Conservation (phyloP, 2,888 invertebrate species). For the Luperina testacea region DNA sequence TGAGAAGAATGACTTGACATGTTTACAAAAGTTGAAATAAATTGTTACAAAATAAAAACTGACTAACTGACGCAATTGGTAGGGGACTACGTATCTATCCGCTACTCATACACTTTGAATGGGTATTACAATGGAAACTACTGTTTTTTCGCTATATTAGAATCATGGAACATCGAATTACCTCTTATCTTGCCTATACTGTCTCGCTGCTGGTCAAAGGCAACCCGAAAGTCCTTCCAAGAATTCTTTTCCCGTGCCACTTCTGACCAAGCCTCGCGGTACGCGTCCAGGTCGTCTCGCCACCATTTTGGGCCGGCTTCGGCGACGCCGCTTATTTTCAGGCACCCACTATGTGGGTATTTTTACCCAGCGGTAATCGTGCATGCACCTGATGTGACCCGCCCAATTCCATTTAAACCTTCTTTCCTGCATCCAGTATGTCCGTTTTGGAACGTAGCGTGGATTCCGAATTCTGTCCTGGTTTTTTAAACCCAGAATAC, state of each 20-base stretch:
- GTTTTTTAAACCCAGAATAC: not conserved
- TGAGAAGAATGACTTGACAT: conserved; percentile 30
- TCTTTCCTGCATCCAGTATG: not conserved
- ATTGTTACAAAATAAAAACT: conserved; percentile 1
- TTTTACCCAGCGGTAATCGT: not conserved
- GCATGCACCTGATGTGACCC: not conserved
- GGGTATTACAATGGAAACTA: not conserved
- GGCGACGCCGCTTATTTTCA: not conserved
- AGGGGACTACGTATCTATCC: not conserved
- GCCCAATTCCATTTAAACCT: not conserved
- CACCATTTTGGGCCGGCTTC: not conserved
- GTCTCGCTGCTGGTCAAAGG: not conserved
- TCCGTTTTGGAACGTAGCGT: not conserved
- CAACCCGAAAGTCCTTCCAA: not conserved
- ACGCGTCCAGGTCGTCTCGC: not conserved
- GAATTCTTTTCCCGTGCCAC: not conserved
- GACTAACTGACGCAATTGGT: not conserved
- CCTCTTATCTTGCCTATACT: not conserved
- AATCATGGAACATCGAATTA: not conserved
- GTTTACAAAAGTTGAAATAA: conserved; percentile 9
- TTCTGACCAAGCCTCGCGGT: not conserved
- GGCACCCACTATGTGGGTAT: not conserved
- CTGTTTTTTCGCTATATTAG: not conserved
- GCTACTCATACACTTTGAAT: not conserved
- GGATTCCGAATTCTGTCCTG: not conserved